Base-by-base conservation (phyloP, 2,797 vertebrate species). In the Garrulus glandarius region DNA sequence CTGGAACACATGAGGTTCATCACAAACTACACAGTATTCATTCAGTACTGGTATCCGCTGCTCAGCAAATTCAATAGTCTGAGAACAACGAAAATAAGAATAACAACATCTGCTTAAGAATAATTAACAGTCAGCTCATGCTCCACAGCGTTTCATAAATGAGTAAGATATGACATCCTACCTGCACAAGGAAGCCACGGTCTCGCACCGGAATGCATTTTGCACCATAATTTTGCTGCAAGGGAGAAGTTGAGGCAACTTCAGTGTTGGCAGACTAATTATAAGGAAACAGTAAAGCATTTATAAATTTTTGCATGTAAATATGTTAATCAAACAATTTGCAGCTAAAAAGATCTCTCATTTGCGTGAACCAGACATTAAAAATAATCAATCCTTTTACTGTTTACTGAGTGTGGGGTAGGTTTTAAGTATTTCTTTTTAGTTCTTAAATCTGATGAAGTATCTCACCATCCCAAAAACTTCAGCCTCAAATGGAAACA, bases 21-120 rank as follows among this genome's bases (percentile, higher is more conserved):
- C 99, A 93, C 99, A 99, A 92, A 99, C 99, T 87, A 99, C 99
- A 96, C 99, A 99, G 95, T 99, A 99, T 94, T 99, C 99, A 59
- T 99, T 99, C 92, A 99, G 82, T n/a, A 99, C 98, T 12, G 99
- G 99, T 95, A 99, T 99, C 96, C 98, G 98, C 94, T 99, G 98
- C 89, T 99, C 98, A 53, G 98, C 99, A 97, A 99, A 99, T 95
- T 99, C 98, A 95, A 99, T 99, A 43, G 98, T 99, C 99, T 99
- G 92, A 77, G 95, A 91, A 91, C 67, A 96, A 92, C 21, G 39
- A 96, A 86, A 95, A 96, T 89, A 60, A 96, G 37, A 96, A 94
- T 69, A 87, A 95, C 11, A 95, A 90, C 55, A 93, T 76, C 84
- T 89, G 92, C 59, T 96, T 92, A 95, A 49, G 89, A 87, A 79